Conservation (phyloP, 2,797 vertebrate genomes). For the Sebastiscus albofasciatus region DNA sequence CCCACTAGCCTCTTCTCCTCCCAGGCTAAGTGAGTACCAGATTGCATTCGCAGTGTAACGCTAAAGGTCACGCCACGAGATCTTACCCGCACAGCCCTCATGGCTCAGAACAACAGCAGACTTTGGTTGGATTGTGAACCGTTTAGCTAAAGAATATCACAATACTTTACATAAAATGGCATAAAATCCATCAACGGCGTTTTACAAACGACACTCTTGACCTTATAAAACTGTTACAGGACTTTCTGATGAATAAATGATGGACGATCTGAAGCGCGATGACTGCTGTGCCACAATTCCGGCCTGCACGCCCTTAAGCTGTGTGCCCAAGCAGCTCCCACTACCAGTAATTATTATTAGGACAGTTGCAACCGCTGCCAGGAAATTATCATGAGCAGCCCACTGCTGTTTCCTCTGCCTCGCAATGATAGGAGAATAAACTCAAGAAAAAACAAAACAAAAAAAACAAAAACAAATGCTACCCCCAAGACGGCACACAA, state of each 20-base stretch:
- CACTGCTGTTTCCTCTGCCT: conserved; percentile 63
- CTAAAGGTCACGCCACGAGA: conserved; percentile 49
- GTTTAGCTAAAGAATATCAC: not conserved
- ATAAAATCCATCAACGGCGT: not conserved
- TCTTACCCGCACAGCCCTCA: conserved; percentile 6
- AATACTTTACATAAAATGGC: not conserved
- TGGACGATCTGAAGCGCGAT: not conserved
- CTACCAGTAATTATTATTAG: conserved; percentile 62
- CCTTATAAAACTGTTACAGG: conserved; percentile 11
- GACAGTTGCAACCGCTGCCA: conserved; percentile 65
- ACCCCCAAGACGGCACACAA: conserved; percentile 56
- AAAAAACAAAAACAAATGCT: conserved; percentile 48
- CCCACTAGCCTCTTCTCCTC: conserved; percentile 27
- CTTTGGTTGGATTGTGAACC: not conserved
- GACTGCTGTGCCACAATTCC: not conserved
- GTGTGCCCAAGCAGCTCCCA: conserved; percentile 34
- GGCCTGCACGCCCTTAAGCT: conserved; percentile 9
- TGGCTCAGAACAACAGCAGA: conserved; percentile 1
- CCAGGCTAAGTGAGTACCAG: conserved; percentile 42
- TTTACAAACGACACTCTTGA: conserved; percentile 9
- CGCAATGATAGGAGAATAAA: conserved; percentile 58
- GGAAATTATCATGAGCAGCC: conserved; percentile 65
- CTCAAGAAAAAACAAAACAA: conserved; percentile 34
- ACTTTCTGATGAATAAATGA: conserved; percentile 24
- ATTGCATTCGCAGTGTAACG: conserved; percentile 38